These are phyloP conservation scores for Cylloceria caligata DNA, from an alignment of 2,888 invertebrate species.

Conservation along the genomic window DNA sequence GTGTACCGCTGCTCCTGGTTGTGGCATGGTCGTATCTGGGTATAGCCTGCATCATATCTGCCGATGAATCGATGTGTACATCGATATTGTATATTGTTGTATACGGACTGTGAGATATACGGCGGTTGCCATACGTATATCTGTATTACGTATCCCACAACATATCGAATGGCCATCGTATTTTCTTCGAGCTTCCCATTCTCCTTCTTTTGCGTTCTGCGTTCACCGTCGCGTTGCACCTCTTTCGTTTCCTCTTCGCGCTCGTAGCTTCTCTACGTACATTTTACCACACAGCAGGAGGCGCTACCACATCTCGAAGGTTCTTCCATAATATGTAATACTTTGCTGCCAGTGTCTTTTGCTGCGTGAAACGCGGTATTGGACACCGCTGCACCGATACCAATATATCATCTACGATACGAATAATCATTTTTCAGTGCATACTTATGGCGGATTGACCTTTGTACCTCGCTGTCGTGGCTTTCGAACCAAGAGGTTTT, in stretches of 20 bases:
- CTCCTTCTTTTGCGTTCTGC: conserved; percentile 18
- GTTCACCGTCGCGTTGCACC: conserved; percentile 10
- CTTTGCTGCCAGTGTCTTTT: conserved; percentile 4
- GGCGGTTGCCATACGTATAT: conserved; percentile 40
- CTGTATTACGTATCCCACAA: conserved; percentile 62
- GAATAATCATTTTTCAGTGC: too few relatives aligned
- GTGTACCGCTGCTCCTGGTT: conserved; percentile 22
- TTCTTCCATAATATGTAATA: conserved; percentile 16
- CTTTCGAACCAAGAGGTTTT: too few relatives aligned
- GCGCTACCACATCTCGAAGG: conserved; percentile 29
- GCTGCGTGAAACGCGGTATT: not conserved
- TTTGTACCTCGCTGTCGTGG: too few relatives aligned
- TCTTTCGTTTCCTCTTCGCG: conserved; percentile 26
- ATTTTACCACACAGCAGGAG: conserved; percentile 47
- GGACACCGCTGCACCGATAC: not conserved
- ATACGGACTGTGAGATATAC: conserved; percentile 32
- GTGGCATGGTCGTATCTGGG: conserved; percentile 29
- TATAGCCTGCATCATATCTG: conserved; percentile 7
- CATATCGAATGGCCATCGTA: conserved; percentile 74
- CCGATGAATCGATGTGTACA: conserved; percentile 35
- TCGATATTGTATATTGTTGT: conserved; percentile 30
- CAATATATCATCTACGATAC: not conserved
- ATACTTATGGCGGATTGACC: too few relatives aligned
- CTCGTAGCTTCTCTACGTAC: conserved; percentile 36
- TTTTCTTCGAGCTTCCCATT: conserved; percentile 68